Base-by-base conservation (phyloP, 2,797 vertebrate genomes). In the Chaetophractus vellerosus region DNA sequence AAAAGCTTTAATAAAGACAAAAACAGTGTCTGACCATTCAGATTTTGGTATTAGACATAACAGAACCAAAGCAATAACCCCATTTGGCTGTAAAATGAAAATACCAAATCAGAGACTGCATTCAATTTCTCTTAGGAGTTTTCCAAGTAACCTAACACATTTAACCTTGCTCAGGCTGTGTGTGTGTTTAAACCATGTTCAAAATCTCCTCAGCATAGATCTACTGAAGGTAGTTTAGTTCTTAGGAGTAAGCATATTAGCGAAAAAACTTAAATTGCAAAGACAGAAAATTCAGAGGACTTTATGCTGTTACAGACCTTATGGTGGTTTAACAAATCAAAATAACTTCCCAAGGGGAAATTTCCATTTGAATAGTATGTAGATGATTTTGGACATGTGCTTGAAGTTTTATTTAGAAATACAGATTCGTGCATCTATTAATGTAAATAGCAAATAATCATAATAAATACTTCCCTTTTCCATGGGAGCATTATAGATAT, bases 301-400 rank as follows among this genome's bases (percentile, higher is more conserved):
- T 63, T 90, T 16, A 85, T 18, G 84, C 21, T 80, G 26, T 28
- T 66, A 81, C 15, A 96, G n/a, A 82, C 10, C 61, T 57, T 71
- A 31, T 4, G 55, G 63, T 88, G 23, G 66, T 84, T 92, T 94
- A 84, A 94, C 66, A 92, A 68, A 69, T 74, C 81, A 89, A 81
- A 72, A 61, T 88, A 92, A 96, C 33, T 72, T 79, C 76, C 55
- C 64, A 87, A 87, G 48, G 50, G 33, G 23, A 94, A 95, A n/a
- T 83, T 96, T 85, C 88, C 82, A 69, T 81, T 78, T 96, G 80
- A 96, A 82, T 85, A 75, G 8, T 93, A 95, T 91, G 63, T 75
- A 91, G 45, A 68, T 50, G 21, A 64, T 66, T 88, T 90, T 6
- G 5, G 72, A 61, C 63, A 90, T 63, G 24, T 71, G 64, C 57